phyloP scores from a whole-genome alignment of 2,113 vertebrate genomes.

The Platycercus adscitus region DNA sequence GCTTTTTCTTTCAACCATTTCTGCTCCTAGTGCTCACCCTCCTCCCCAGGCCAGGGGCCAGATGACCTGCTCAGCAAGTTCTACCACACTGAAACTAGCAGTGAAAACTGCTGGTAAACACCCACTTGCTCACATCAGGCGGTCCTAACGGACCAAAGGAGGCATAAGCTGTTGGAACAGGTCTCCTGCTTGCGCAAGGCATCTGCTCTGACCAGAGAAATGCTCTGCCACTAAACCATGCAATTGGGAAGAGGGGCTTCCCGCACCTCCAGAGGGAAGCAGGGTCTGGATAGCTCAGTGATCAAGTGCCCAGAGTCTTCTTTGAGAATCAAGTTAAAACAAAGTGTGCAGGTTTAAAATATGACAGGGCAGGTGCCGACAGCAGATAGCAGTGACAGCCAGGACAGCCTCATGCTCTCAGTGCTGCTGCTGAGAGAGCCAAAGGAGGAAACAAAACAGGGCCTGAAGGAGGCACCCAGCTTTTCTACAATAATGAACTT shows the following conservation, averaged over 20 bases:
- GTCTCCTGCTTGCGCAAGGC: background rate
- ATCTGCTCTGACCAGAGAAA: background rate
- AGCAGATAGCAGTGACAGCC: background rate
- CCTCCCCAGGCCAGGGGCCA: background rate
- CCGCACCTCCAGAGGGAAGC: background rate
- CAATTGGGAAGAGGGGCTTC: background rate
- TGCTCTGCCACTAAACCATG: rapidly evolving
- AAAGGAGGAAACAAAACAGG: background rate
- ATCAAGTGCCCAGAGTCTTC: background rate
- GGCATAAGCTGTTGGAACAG: background rate
- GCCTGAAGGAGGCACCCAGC: background rate
- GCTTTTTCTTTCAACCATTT: background rate
- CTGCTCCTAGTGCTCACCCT: background rate
- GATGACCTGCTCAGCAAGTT: background rate
- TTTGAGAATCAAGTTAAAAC: background rate
- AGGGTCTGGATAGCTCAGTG: background rate
- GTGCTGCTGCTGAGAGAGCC: background rate
- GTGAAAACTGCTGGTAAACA: background rate
- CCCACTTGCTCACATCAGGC: background rate
- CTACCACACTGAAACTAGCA: background rate
- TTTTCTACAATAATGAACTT: background rate
- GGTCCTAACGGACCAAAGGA: background rate
- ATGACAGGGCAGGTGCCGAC: background rate
- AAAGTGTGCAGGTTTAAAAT: background rate
- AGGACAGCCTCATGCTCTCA: background rate